Evolutionary conservation across 2,888 invertebrate species (phyloP).

Genomic region (Synanthedon tipuliformis): DNA sequence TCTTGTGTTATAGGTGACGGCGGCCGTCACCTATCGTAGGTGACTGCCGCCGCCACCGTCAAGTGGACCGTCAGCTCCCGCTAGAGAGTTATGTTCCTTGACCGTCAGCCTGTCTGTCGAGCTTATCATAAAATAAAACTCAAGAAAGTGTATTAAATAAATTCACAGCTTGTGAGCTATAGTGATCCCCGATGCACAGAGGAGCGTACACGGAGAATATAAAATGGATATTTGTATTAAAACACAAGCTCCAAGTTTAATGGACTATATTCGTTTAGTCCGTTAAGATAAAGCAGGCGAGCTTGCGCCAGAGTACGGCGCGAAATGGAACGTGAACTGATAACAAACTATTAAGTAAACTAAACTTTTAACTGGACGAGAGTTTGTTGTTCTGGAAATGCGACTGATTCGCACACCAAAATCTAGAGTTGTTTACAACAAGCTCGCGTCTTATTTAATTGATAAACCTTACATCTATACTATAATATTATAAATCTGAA

Average conservation of each 20-base stretch:
- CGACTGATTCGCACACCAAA: background rate
- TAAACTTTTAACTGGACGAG: background rate
- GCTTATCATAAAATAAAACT: too few species aligned
- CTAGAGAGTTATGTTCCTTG: too few species aligned
- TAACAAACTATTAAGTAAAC: slow-evolving; percentile 6
- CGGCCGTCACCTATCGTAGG: too few species aligned
- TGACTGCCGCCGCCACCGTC: too few species aligned
- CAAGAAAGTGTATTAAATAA: too few species aligned
- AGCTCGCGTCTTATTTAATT: background rate
- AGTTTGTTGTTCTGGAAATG: background rate
- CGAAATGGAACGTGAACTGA: slow-evolving; percentile 16
- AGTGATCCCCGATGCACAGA: too few species aligned
- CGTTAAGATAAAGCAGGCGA: slow-evolving; percentile 7
- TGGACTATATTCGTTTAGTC: slow-evolving; percentile 4
- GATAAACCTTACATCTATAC: too few species aligned
- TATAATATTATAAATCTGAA: too few species aligned
- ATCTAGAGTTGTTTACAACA: background rate
- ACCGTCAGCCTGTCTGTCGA: too few species aligned
- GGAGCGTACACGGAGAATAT: background rate
- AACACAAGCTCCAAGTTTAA: slow-evolving; percentile 10
- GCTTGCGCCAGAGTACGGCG: slow-evolving; percentile 8
- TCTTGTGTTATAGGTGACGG: too few species aligned
- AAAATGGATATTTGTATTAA: slow-evolving; percentile 3
- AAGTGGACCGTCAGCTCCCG: too few species aligned
- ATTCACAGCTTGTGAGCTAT: too few species aligned